phyloP scores from a whole-genome alignment of 2,113 vertebrate species.

The Notechis scutatus region DNA sequence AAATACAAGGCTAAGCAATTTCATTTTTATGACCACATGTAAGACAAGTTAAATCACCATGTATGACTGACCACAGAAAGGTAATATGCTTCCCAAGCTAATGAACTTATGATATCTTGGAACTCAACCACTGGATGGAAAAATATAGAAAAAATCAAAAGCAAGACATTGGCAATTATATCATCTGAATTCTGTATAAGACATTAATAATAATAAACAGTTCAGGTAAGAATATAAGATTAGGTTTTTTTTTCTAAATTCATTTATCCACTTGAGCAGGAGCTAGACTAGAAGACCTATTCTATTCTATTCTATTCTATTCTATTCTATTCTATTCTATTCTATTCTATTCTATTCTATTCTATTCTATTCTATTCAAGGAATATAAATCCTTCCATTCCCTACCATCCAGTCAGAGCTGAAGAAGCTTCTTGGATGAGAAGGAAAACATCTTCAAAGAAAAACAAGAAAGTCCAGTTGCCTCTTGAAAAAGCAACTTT shows the following conservation, averaged over 20 bases:
- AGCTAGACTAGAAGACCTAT: too few relatives aligned
- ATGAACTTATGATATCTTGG: background rate
- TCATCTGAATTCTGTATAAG: background rate
- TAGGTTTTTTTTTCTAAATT: background rate
- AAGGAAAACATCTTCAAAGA: too few relatives aligned
- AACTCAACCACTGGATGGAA: background rate
- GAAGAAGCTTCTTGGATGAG: too few relatives aligned
- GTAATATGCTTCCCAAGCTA: background rate
- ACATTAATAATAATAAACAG: background rate
- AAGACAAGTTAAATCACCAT: background rate
- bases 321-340: too few relatives aligned
- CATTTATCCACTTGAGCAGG: background rate
- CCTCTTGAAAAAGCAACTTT: too few relatives aligned
- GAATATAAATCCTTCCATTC: too few relatives aligned
- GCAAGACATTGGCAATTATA: background rate
- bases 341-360: too few relatives aligned
- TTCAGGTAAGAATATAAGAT: background rate
- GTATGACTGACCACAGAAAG: background rate
- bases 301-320: too few relatives aligned
- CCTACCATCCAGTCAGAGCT: too few relatives aligned
- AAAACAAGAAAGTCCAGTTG: too few relatives aligned
- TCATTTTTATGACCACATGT: too few relatives aligned
- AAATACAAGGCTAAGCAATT: background rate
- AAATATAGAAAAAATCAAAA: background rate
- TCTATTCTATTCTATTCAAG: too few relatives aligned